Base-by-base conservation (phyloP, 1,140 invertebrate species). In the Trichonephila inaurata region DNA sequence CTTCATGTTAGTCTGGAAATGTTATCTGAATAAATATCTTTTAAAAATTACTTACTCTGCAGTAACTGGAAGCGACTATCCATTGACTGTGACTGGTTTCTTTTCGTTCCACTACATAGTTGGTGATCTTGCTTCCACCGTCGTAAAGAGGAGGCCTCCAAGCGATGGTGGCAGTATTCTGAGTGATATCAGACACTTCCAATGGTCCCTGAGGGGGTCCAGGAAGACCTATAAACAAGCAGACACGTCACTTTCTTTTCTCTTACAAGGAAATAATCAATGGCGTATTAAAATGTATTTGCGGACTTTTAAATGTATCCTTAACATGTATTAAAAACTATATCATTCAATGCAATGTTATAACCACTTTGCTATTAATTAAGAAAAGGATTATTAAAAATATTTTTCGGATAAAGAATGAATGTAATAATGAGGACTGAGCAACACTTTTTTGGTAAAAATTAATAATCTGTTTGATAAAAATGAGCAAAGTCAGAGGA, bases 71-170 rank as follows among this genome's bases (percentile, higher is more conserved):
- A 19, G 94, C 95, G 0, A 94, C 95, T 19, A 95, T 69, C 95
- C 95, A 95, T 81, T 95, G 94, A 44, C 60, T 94, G 21, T 94
- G 92, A 66, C 94, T 93, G 16, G 95, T 95, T 88, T 99, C 98
- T 95, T 97, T 98, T 85, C 98, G 97, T 95, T 99, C 99, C 2
- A 99, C 97, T 44, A 99, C 97, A 95, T 99, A 99, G 95, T 99
- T 98, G 0, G 98, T 98, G 77, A 99, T 96, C 86, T 97, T 97
- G 21, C 98, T 96, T 40, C 99, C 99, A 81, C 99, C 99, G 96
- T 99, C 98, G 95, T 98, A 98, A 18, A 97, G 97, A 0, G 99
- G 99, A 94, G 98, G 98, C 95, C 98, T 98, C 99, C 99, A 99
- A 61, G 96, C 96, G 0, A 99, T 95, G 0, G 97, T 97, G 95